These are phyloP conservation scores for Egretta garzetta DNA, from an alignment of 2,113 vertebrate species.

Conservation along the genomic window DNA sequence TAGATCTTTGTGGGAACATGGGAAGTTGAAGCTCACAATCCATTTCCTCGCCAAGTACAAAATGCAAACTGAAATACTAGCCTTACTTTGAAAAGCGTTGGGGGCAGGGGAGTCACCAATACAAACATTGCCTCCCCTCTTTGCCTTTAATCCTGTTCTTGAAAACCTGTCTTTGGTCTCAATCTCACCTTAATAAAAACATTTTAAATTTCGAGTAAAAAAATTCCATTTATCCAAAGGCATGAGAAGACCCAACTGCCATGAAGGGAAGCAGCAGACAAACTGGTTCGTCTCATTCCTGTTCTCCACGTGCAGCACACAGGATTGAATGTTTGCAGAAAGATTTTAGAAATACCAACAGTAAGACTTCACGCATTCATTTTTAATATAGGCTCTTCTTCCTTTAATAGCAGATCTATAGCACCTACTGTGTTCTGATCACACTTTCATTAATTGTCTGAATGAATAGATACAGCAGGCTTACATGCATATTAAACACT, in stretches of 20 bases:
- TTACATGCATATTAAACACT: neutral
- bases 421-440: neutral
- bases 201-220: neutral
- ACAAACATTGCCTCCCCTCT: neutral
- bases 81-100: neutral
- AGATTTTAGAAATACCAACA: neutral
- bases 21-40: neutral
- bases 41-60: neutral
- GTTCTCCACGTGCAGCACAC: rapidly evolving
- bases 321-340: neutral
- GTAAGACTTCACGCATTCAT: neutral
- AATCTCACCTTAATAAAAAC: neutral
- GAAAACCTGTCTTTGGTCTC: neutral
- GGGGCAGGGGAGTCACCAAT: neutral
- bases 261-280: neutral
- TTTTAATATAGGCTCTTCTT: neutral
- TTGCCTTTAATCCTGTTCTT: neutral
- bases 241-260: neutral
- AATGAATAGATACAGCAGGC: neutral
- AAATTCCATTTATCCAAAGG: neutral
- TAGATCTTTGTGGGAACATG: neutral
- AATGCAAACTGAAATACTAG: neutral
- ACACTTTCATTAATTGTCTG: neutral
- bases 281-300: neutral
- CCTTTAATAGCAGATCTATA: neutral